A percentile compares a stretch with the other conserved stretches of the same genome.
phyloP scores from a whole-genome alignment of 2,113 vertebrate species.

The Ameiurus melas region DNA sequence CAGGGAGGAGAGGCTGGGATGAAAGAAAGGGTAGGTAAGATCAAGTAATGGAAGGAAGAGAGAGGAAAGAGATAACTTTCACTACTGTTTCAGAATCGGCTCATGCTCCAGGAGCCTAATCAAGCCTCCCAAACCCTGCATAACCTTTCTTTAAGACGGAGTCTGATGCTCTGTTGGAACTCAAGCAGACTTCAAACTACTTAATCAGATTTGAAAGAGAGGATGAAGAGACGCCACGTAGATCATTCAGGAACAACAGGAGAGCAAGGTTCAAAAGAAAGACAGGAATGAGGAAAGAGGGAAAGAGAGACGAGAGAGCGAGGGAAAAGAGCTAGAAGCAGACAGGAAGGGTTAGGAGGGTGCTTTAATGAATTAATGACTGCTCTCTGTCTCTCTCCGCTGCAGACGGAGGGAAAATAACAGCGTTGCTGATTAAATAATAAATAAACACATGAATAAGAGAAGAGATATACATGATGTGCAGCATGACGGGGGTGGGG shows the following conservation, averaged over 20 bases:
- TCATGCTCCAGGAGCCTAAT: not conserved
- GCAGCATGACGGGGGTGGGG: slow-evolving; percentile 60
- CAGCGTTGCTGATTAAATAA: slow-evolving; percentile 68
- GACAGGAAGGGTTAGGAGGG: slow-evolving; percentile 46
- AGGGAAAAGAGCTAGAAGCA: slow-evolving; percentile 31
- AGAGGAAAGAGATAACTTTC: slow-evolving; percentile 8
- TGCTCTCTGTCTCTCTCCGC: slow-evolving; percentile 61
- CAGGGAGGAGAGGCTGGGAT: not conserved
- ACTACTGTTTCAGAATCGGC: not conserved
- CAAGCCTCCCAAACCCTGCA: not conserved
- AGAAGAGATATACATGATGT: slow-evolving; percentile 74
- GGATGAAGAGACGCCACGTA: slow-evolving; percentile 1
- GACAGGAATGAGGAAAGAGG: slow-evolving; percentile 44
- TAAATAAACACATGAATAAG: slow-evolving; percentile 81
- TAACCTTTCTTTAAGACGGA: slow-evolving; percentile 1
- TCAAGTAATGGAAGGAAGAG: slow-evolving; percentile 12
- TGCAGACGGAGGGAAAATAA: slow-evolving; percentile 59
- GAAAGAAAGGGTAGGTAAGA: not conserved
- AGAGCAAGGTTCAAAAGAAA: slow-evolving; percentile 16
- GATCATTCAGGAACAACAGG: not conserved
- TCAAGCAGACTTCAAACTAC: slow-evolving; percentile 13
- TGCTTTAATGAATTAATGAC: slow-evolving; percentile 77
- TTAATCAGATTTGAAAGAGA: slow-evolving; percentile 29
- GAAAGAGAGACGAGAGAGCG: slow-evolving; percentile 13
- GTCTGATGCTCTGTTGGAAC: not conserved